A percentile compares a stretch with the other conserved stretches of the same genome.
Conservation (phyloP, 2,113 vertebrate species). For the Tetrao urogallus region DNA sequence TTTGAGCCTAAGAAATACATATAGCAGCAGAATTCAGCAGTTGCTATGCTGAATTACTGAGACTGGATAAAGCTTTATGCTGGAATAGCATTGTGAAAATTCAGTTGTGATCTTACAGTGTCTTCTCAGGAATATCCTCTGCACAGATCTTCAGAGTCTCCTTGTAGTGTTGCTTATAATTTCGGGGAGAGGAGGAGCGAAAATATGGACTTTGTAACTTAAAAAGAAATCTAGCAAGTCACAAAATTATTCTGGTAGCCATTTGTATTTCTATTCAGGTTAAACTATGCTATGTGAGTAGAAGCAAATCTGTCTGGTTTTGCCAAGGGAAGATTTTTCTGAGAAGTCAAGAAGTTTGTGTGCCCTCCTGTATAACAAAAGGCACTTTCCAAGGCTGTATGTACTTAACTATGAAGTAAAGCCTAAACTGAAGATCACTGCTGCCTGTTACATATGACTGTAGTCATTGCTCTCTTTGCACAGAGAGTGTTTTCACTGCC, state of each 20-base stretch:
- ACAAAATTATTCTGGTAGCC: background rate
- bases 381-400: background rate
- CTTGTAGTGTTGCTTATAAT: background rate
- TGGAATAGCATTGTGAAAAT: background rate
- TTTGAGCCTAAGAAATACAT: background rate
- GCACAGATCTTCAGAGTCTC: background rate
- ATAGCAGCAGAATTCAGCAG: background rate
- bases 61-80: background rate
- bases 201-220: background rate
- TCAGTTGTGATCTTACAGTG: background rate
- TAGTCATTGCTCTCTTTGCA: constrained; percentile 23
- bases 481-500: background rate
- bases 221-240: background rate
- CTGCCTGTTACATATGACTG: background rate
- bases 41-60: background rate
- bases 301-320: background rate
- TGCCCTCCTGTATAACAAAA: background rate
- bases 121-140: background rate
- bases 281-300: background rate
- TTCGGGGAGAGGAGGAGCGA: background rate
- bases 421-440: background rate
- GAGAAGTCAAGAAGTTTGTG: background rate
- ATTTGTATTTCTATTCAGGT: background rate
- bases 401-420: background rate
- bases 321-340: background rate